phyloP scores from a whole-genome alignment of 2,888 invertebrate genomes.

The Plebejus melissa region DNA sequence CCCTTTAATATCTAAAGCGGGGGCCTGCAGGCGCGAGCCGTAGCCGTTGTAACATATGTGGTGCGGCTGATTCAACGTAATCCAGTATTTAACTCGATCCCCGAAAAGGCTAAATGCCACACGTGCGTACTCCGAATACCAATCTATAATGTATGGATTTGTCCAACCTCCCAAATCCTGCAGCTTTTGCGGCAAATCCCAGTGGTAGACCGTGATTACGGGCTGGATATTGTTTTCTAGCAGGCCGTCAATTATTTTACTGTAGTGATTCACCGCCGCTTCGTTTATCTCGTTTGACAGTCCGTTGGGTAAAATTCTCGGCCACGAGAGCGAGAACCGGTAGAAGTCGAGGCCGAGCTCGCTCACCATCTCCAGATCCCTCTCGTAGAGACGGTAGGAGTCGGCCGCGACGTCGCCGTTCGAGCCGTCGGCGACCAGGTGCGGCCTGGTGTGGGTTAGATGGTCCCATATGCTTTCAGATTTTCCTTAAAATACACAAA shows the following conservation, averaged over 20 bases:
- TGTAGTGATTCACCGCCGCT: conserved; percentile 45
- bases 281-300: conserved; percentile 67
- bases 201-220: conserved; percentile 67
- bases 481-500: conserved; percentile 51
- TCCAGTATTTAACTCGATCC: conserved; percentile 69
- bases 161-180: conserved; percentile 64
- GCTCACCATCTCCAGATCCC: conserved; percentile 59
- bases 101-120: conserved; percentile 56
- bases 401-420: conserved; percentile 78
- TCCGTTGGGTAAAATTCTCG: conserved; percentile 78
- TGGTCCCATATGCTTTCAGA: conserved; percentile 80
- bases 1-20: conserved; percentile 52
- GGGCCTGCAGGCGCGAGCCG: conserved; percentile 45
- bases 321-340: conserved; percentile 79
- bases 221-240: conserved; percentile 75
- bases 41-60: conserved; percentile 58
- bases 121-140: conserved; percentile 61
- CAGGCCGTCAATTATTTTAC: conserved; percentile 68
- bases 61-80: conserved; percentile 77
- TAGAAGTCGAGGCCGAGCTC: conserved; percentile 61
- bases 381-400: conserved; percentile 74
- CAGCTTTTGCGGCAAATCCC: conserved; percentile 56
- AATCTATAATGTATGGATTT: conserved; percentile 54
- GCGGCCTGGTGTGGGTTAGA: conserved; percentile 61
- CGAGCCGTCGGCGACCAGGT: conserved; percentile 65